These are phyloP conservation scores for Gymnodraco acuticeps DNA, from an alignment of 2,797 vertebrate genomes.

Conservation along the genomic window DNA sequence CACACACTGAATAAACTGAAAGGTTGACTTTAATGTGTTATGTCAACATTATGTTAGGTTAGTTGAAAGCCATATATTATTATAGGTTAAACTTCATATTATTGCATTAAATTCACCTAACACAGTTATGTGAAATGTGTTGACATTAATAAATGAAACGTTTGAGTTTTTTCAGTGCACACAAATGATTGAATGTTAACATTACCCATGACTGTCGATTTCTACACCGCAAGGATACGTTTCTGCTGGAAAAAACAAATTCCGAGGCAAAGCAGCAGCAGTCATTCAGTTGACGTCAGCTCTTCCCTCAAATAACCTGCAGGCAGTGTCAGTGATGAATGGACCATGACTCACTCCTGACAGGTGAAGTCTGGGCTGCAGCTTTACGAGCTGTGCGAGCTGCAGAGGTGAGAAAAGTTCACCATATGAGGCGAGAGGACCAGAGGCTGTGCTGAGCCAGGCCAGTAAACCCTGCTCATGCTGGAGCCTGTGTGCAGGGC, in stretches of 20 bases:
- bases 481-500: conserved; percentile 29
- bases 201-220: background rate
- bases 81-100: too few species aligned
- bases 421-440: conserved; percentile 17
- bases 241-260: background rate
- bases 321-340: conserved; percentile 47
- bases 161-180: too few species aligned
- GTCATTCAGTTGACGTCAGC: conserved; percentile 34
- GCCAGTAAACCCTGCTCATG: conserved; percentile 18
- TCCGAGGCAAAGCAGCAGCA: conserved; percentile 3
- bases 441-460: background rate
- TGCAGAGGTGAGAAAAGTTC: conserved; percentile 52
- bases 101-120: too few species aligned
- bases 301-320: conserved; percentile 72
- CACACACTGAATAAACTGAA: background rate
- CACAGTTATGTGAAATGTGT: too few species aligned
- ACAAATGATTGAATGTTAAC: conserved; percentile 1
- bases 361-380: conserved; percentile 72
- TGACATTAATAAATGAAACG: too few species aligned
- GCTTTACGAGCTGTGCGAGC: conserved; percentile 33
- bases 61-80: too few species aligned
- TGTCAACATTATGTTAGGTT: too few species aligned
- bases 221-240: background rate
- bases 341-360: conserved; percentile 69
- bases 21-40: too few species aligned